Evolutionary conservation across 2,113 vertebrate genomes (phyloP).

Genomic region (Epinephelus fuscoguttatus): DNA sequence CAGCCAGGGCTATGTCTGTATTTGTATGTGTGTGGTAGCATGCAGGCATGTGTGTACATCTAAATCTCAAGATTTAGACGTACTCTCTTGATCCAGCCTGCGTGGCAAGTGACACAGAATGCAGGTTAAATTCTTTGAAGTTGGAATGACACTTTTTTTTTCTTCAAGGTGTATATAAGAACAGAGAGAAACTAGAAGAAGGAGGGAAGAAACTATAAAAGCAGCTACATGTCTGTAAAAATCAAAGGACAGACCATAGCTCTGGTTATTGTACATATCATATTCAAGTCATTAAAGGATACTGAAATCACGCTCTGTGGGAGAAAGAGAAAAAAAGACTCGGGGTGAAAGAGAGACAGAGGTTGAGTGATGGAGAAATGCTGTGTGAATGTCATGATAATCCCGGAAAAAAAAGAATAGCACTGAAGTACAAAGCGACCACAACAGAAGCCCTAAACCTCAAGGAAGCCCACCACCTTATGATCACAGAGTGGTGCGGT

Average conservation of each 20-base stretch:
- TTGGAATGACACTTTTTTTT: neutral
- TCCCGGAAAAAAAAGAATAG: slow-evolving; percentile 41
- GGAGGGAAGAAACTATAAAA: neutral
- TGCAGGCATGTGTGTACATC: slow-evolving; percentile 27
- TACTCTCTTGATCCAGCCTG: slow-evolving; percentile 26
- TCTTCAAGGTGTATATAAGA: slow-evolving; percentile 1
- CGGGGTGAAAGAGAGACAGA: slow-evolving; percentile 17
- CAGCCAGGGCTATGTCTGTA: slow-evolving; percentile 21
- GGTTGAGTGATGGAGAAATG: slow-evolving; percentile 51
- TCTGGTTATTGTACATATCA: slow-evolving; percentile 43
- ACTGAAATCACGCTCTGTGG: slow-evolving; percentile 36
- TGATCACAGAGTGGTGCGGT: slow-evolving; percentile 75
- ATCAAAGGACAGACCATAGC: slow-evolving; percentile 37
- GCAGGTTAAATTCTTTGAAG: slow-evolving; percentile 26
- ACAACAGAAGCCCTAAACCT: slow-evolving; percentile 76
- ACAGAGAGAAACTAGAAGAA: neutral
- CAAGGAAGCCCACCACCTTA: slow-evolving; percentile 69
- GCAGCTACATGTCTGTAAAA: slow-evolving; percentile 23
- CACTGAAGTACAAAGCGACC: slow-evolving; percentile 75
- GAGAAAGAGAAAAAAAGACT: slow-evolving; percentile 18
- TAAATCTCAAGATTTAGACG: slow-evolving; percentile 29
- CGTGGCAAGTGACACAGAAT: slow-evolving; percentile 7
- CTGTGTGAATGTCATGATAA: slow-evolving; percentile 57
- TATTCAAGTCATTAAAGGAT: slow-evolving; percentile 39
- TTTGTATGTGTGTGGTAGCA: slow-evolving; percentile 7